These are phyloP conservation scores for Eleutherodactylus coqui DNA, from an alignment of 2,797 vertebrate species.

Conservation along the genomic window DNA sequence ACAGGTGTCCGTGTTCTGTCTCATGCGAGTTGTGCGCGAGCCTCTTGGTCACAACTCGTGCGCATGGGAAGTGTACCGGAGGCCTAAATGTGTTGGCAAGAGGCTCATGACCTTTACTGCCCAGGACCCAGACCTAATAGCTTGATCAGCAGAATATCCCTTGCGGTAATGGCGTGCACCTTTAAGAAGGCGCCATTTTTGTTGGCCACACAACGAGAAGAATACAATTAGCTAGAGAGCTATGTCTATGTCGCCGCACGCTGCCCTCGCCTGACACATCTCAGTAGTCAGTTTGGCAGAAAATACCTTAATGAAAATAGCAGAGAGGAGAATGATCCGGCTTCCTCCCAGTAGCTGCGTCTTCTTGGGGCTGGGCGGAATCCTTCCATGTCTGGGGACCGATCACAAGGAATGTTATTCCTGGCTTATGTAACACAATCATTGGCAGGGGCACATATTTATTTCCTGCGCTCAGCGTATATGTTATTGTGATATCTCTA, in stretches of 20 bases:
- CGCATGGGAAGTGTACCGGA: no score
- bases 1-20: no score
- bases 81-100: not conserved
- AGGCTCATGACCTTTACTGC: not conserved
- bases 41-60: no score
- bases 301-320: conserved; percentile 29
- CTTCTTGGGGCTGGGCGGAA: conserved; percentile 21
- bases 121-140: no score
- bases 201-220: not conserved
- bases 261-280: not conserved
- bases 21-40: no score
- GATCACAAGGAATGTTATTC: not conserved
- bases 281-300: not conserved
- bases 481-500: not conserved
- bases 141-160: no score
- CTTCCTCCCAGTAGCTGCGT: conserved; percentile 22
- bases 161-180: not conserved
- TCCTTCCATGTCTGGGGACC: conserved; percentile 17
- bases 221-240: not conserved
- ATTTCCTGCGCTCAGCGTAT: not conserved
- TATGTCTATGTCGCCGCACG: no score
- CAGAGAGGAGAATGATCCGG: not conserved
- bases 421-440: conserved; percentile 4
- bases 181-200: not conserved
- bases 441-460: conserved; percentile 12